Base-by-base conservation (phyloP, 2,113 vertebrate genomes). In the Macquaria ambigua region DNA sequence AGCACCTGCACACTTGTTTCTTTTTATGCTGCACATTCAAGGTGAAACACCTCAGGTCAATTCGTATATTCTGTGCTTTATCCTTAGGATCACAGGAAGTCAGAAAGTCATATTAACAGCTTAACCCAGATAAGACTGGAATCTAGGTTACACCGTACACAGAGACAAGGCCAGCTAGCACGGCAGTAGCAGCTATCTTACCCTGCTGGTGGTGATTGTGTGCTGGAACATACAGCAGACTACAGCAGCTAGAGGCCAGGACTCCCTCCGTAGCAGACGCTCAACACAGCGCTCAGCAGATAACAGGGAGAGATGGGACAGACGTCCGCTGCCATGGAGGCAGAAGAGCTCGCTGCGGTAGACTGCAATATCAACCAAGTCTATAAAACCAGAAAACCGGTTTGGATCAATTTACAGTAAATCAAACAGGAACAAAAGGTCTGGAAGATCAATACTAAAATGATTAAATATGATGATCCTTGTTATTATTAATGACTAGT, bases 141-240 rank as follows among this genome's bases (percentile, higher is more conserved):
- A 71, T 70, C 64, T 46, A 8, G 31, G 62, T 10, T 68, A 28
- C 15, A 56, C 28, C 3, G 25, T 28, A 25, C 41, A 78, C 31
- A 59, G 41, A 75, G 16, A 18, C 3, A 2, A 50, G 21, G 25
- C 12, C 25, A 31, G 15, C 25, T 20, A 56, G 23, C 50, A 20
- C 0, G 28, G 21, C 34, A 34, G 77, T 12, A 43, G 1, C 15
- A 3, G 59, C 41, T 79, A 61, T 92, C 96, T 96, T 90, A 99
- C 98, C 93, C 95, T 97, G 96, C 96, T 93, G 68, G 95, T 93
- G 80, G 94, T 82, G 74, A 99, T 0, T 16, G 96, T 76, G 23
- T 97, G 97, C 70, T 97, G 97, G 92, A 99, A 99, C 92, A 99
- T 97, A 79, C 96, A 98, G 82, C 96, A 98, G 79, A 97, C 95